These are phyloP conservation scores for Potamilus streckersoni DNA, from an alignment of 1,140 invertebrate species.

Conservation along the genomic window DNA sequence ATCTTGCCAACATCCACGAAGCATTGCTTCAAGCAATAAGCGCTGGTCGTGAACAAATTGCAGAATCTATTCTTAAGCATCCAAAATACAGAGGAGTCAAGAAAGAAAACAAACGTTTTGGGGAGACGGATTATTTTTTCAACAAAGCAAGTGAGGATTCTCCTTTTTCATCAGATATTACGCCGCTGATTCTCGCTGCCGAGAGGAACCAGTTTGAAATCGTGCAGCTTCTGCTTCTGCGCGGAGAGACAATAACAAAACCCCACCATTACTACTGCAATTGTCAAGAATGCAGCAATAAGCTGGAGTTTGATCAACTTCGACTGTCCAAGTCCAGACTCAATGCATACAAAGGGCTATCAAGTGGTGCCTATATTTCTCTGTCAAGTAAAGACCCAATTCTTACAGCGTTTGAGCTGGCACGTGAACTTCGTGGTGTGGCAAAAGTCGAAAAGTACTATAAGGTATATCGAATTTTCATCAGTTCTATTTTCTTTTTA, in stretches of 20 bases:
- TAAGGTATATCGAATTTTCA: slow-evolving; percentile 53
- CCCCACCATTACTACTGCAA: slow-evolving; percentile 75
- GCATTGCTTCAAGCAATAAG: slow-evolving; percentile 65
- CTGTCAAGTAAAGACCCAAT: slow-evolving; percentile 76
- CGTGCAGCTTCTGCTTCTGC: slow-evolving; percentile 63
- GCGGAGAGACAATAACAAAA: slow-evolving; percentile 64
- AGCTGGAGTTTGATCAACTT: slow-evolving; percentile 56
- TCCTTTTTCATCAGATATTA: slow-evolving; percentile 64
- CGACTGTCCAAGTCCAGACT: slow-evolving; percentile 58
- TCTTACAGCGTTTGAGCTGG: slow-evolving; percentile 74
- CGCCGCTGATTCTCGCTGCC: slow-evolving; percentile 65
- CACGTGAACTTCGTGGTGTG: slow-evolving; percentile 69
- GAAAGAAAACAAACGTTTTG: slow-evolving; percentile 56
- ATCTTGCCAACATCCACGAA: slow-evolving; percentile 61
- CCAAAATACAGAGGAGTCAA: slow-evolving; percentile 60
- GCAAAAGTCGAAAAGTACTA: slow-evolving; percentile 71
- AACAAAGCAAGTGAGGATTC: slow-evolving; percentile 56
- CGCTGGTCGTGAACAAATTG: slow-evolving; percentile 64
- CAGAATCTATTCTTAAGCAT: slow-evolving; percentile 64
- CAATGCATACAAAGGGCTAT: slow-evolving; percentile 61
- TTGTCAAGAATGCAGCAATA: slow-evolving; percentile 73
- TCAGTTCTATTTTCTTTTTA: neutral
- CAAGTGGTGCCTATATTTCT: slow-evolving; percentile 73
- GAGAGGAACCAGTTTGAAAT: slow-evolving; percentile 67
- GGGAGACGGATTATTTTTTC: slow-evolving; percentile 57